A percentile compares a stretch with the other conserved stretches of the same genome.
Conservation (phyloP, 2,113 vertebrate genomes). For the Miniopterus natalensis region DNA sequence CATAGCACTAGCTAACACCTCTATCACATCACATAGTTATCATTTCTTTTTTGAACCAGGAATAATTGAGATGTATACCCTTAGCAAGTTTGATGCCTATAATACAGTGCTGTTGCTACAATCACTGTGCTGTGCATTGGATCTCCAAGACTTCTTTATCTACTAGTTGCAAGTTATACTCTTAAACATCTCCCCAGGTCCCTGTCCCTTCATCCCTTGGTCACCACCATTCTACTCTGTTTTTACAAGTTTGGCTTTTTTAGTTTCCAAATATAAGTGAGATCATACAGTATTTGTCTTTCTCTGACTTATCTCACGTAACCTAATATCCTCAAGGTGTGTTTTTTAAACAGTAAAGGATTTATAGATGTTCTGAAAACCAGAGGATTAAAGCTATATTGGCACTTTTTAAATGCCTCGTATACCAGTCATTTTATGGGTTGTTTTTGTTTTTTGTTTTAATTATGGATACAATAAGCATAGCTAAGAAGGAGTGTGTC, state of each 20-base stretch:
- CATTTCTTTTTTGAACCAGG: neutral
- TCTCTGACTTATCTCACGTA: neutral
- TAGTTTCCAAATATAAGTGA: neutral
- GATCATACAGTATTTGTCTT: neutral
- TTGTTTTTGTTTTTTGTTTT: neutral
- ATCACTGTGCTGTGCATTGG: neutral
- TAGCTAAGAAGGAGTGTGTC: neutral
- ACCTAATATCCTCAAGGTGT: neutral
- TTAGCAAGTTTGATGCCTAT: neutral
- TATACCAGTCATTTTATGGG: neutral
- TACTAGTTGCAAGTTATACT: neutral
- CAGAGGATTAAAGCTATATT: neutral
- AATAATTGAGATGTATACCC: neutral
- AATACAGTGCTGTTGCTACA: neutral
- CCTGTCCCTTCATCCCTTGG: neutral
- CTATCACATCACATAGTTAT: neutral
- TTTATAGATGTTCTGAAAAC: neutral
- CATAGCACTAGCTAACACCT: neutral
- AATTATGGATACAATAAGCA: neutral
- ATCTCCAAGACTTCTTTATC: neutral
- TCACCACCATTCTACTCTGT: neutral
- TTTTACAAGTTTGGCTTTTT: neutral
- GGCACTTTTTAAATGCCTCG: neutral
- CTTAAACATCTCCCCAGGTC: neutral
- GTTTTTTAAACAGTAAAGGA: conserved; percentile 4